These are phyloP conservation scores for Nesoenas mayeri DNA, from an alignment of 2,113 vertebrate genomes.

Conservation along the genomic window DNA sequence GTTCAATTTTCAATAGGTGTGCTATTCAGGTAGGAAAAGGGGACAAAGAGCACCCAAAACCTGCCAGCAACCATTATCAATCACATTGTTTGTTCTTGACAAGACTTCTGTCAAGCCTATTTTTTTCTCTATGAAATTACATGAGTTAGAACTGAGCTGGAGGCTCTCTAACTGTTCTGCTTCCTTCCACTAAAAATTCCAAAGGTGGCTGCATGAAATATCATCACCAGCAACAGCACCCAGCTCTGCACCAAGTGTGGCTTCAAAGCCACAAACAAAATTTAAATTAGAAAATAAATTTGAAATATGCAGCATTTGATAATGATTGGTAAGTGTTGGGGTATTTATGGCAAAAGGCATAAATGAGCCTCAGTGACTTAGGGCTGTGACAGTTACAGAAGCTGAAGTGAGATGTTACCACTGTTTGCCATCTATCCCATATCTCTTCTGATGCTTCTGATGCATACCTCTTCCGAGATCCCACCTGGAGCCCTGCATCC, in stretches of 20 bases:
- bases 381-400: not conserved
- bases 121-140: not conserved
- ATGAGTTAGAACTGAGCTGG: not conserved
- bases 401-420: not conserved
- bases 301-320: not conserved
- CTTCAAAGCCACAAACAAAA: not conserved
- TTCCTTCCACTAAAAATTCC: not conserved
- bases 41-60: not conserved
- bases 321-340: not conserved
- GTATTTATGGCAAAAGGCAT: not conserved
- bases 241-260: not conserved
- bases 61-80: not conserved
- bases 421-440: not conserved
- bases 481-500: no score
- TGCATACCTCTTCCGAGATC: no score
- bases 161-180: not conserved
- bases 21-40: not conserved
- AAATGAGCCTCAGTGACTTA: not conserved
- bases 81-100: not conserved
- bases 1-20: not conserved
- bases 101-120: not conserved
- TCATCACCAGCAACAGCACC: not conserved
- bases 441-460: not conserved
- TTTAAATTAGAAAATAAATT: not conserved
- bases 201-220: not conserved